Percentiles rank a stretch among this genome's conserved stretches.
phyloP scores from a whole-genome alignment of 2,797 vertebrate species.

The Sebastes miniatus region DNA sequence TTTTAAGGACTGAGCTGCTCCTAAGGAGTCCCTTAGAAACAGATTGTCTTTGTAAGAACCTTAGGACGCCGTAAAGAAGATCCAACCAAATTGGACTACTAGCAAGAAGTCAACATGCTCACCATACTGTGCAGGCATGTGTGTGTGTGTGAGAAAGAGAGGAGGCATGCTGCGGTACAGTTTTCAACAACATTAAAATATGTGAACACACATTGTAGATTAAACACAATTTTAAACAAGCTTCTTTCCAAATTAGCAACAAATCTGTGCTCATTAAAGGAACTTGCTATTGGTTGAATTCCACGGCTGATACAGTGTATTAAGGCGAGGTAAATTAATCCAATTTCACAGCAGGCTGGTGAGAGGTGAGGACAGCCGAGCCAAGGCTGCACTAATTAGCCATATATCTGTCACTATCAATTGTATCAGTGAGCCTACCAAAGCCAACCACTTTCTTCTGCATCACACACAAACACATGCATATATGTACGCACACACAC shows the following conservation, averaged over 20 bases:
- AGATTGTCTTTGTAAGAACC: constrained; percentile 77
- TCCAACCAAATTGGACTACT: constrained; percentile 68
- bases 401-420: constrained; percentile 68
- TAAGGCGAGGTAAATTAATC: constrained; percentile 75
- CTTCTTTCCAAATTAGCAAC: constrained; percentile 21
- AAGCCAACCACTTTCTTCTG: constrained; percentile 37
- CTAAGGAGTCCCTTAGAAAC: constrained; percentile 66
- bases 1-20: constrained; percentile 71
- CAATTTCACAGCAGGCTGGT: constrained; percentile 70
- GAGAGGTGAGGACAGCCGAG: constrained; percentile 74
- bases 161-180: background rate
- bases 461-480: constrained; percentile 27
- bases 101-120: constrained; percentile 35
- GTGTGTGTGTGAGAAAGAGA: background rate
- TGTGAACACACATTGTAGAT: background rate
- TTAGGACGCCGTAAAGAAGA: constrained; percentile 56
- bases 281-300: constrained; percentile 53
- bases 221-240: constrained; percentile 12
- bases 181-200: background rate
- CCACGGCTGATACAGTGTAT: constrained; percentile 35
- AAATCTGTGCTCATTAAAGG: constrained; percentile 45
- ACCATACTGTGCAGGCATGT: background rate
- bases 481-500: background rate
- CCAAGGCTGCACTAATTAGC: constrained; percentile 72
- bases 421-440: constrained; percentile 56